Base-by-base conservation (phyloP, 2,888 invertebrate species). In the Hoplodrina blanda region DNA sequence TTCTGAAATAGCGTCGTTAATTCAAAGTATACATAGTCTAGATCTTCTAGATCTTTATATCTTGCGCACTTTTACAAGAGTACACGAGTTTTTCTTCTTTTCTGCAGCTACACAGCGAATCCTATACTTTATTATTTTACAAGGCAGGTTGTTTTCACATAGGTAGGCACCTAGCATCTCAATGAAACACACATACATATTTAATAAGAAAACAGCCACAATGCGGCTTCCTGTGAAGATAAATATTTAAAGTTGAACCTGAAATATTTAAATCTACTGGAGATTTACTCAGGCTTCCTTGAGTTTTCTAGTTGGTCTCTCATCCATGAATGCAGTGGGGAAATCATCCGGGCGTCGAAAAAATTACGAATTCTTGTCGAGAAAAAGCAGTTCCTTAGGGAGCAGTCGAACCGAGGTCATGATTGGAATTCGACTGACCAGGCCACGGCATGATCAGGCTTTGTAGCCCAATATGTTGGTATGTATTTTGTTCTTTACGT, bases 321-420 rank as follows among this genome's bases (percentile, higher is more conserved):
- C 80, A 86, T 82, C 84, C 88, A 85, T 84, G 88, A 89, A 89
- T 89, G 89, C 91, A 88, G 76, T 83, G 66, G 90, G 89, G 90
- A 91, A 91, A 91, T 91, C 88, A 86, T 88, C 67, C 62, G 73
- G 82, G 81, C 83, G 85, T 76, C 79, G 80, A 83, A 85, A 87
- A 72, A 87, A 91, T 90, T 88, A 85, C 83, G 84, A 83, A 89
- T 90, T 90, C 88, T 86, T 85, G 76, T 81, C 82, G 79, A 83
- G 82, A 79, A 84, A 82, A 85, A 85, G 80, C 85, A 83, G 88
- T 85, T 86, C 90, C 90, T 89, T 60, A 53, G 90, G 88, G 91
- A 79, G 78, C 81, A 80, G 84, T 89, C 82, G 78, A 80, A 71
- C 78, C 73, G 83, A 82, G 83, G 71, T 81, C 82, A 83, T 82